These are phyloP conservation scores for Alloplasta piceator DNA, from an alignment of 2,888 invertebrate species.

Conservation along the genomic window DNA sequence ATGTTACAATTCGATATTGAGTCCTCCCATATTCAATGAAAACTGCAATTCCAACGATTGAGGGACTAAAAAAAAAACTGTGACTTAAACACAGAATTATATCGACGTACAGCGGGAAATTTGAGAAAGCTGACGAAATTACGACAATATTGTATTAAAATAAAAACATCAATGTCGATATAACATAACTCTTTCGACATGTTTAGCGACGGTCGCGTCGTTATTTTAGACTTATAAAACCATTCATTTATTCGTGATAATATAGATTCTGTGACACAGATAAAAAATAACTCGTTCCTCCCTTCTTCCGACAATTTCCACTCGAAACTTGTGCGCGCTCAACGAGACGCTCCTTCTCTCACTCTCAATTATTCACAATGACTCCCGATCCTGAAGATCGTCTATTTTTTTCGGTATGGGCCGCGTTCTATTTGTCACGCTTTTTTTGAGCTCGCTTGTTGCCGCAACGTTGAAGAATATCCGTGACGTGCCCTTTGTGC, in stretches of 20 bases:
- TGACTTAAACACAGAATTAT: too few species aligned
- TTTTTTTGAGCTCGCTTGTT: conserved; percentile 97
- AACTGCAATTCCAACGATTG: too few species aligned
- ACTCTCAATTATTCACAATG: conserved; percentile 54
- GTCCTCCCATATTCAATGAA: too few species aligned
- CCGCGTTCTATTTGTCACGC: conserved; percentile 87
- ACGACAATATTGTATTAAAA: conserved; percentile 71
- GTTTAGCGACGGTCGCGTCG: conserved; percentile 68
- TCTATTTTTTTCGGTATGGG: conserved; percentile 13
- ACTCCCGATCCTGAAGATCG: conserved; percentile 32
- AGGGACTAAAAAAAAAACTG: too few species aligned
- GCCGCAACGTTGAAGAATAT: conserved; percentile 95
- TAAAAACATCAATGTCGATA: conserved; percentile 69
- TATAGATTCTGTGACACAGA: conserved; percentile 78
- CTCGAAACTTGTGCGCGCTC: conserved; percentile 55
- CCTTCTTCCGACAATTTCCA: conserved; percentile 53
- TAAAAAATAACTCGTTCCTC: conserved; percentile 74
- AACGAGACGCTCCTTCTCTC: conserved; percentile 56
- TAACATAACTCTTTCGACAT: conserved; percentile 72
- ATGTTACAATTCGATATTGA: too few species aligned
- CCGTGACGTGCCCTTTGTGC: conserved; percentile 94
- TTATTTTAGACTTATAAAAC: conserved; percentile 76
- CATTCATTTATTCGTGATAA: conserved; percentile 77
- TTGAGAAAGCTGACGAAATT: conserved; percentile 30
- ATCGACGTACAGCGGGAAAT: conserved; percentile 6